phyloP scores from a whole-genome alignment of 2,797 vertebrate species.

The Masticophis lateralis region DNA sequence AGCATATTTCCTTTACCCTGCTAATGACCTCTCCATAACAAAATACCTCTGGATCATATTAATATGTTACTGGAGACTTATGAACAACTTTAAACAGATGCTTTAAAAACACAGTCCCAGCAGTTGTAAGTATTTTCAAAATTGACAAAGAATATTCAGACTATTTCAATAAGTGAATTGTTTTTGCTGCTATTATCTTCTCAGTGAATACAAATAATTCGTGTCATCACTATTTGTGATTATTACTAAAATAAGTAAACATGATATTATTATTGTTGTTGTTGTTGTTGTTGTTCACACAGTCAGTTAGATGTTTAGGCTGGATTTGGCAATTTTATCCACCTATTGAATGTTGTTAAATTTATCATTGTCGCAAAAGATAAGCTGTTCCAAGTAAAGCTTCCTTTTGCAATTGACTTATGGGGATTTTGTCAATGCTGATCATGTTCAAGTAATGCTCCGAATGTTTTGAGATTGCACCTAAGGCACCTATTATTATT shows the following conservation, averaged over 20 bases:
- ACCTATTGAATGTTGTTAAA: not conserved
- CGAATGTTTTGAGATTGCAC: not conserved
- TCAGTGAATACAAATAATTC: slow-evolving; percentile 52
- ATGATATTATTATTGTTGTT: not conserved
- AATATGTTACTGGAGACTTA: slow-evolving; percentile 49
- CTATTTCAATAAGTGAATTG: slow-evolving; percentile 59
- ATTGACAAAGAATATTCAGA: slow-evolving; percentile 46
- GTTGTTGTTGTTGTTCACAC: not conserved
- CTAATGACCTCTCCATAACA: slow-evolving; percentile 37
- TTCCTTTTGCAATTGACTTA: not conserved
- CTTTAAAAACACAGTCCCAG: slow-evolving; percentile 44
- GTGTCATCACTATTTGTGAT: slow-evolving; percentile 17
- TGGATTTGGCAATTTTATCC: not conserved
- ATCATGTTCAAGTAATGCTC: not conserved
- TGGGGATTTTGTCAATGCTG: not conserved
- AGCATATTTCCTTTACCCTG: not conserved
- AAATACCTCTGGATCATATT: slow-evolving; percentile 39
- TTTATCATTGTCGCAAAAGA: not conserved
- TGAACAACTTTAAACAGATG: slow-evolving; percentile 55
- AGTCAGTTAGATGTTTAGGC: not conserved
- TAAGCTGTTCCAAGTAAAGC: not conserved
- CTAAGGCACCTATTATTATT: not conserved
- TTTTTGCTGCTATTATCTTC: slow-evolving; percentile 51
- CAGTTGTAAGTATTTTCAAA: slow-evolving; percentile 4
- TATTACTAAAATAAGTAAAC: not conserved